Evolutionary conservation across 64 coral and sea anemone species (phyloP).

Genomic region (Montipora capricornis): DNA sequence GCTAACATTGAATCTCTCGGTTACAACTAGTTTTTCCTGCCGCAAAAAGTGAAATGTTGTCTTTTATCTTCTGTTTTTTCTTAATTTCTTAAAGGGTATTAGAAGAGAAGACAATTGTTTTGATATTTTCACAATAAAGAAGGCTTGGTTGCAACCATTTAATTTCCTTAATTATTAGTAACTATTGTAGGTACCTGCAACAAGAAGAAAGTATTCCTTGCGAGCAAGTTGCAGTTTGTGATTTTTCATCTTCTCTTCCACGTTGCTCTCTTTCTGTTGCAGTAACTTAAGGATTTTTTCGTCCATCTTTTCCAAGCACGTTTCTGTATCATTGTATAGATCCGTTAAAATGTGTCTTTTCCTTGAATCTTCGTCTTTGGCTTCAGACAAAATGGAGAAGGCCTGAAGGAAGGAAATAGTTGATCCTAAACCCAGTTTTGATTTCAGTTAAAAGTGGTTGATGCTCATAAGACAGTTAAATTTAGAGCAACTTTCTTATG

Average conservation of each 20-base stretch:
- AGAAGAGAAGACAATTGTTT: too few species aligned
- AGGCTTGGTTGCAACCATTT: too few species aligned
- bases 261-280: neutral
- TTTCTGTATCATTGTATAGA: neutral
- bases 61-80: too few species aligned
- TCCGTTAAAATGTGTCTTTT: neutral
- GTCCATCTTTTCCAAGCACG: neutral
- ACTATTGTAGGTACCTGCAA: neutral
- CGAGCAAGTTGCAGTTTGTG: neutral
- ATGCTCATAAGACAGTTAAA: too few species aligned
- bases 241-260: neutral
- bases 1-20: too few species aligned
- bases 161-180: neutral
- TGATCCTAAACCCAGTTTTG: neutral
- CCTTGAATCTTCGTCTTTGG: neutral
- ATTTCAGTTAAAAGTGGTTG: neutral
- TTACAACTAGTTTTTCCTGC: too few species aligned
- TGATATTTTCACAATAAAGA: too few species aligned
- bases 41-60: too few species aligned
- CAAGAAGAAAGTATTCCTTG: conserved; percentile 6
- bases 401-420: neutral
- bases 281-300: neutral
- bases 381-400: conserved; percentile 22
- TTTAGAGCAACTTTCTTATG: too few species aligned
- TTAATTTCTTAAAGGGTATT: too few species aligned